phyloP scores from a whole-genome alignment of 2,888 invertebrate genomes.

The Andrena bicolor region DNA sequence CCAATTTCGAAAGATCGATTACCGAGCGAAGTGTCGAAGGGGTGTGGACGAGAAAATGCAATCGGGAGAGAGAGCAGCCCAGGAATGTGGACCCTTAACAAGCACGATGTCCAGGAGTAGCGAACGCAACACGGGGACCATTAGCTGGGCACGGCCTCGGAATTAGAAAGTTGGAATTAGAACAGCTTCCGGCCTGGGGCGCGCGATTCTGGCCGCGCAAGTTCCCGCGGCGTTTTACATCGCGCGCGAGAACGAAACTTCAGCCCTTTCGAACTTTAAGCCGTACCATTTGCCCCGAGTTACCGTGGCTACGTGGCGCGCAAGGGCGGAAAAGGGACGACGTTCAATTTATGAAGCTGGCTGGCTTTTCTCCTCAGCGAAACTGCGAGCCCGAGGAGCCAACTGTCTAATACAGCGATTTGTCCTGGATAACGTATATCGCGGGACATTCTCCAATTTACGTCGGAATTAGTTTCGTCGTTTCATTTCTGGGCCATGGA shows the following conservation, averaged over 20 bases:
- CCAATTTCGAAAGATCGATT: not conserved
- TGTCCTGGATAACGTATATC: constrained; percentile 26
- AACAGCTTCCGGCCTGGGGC: constrained; percentile 19
- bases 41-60: not conserved
- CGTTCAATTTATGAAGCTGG: constrained; percentile 46
- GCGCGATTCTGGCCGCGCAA: constrained; percentile 50
- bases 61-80: not conserved
- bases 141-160: constrained; percentile 44
- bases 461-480: constrained; percentile 30
- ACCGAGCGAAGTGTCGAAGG: not conserved
- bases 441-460: constrained; percentile 22
- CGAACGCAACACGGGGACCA: constrained; percentile 11
- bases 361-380: constrained; percentile 16
- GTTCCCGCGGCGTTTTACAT: constrained; percentile 58
- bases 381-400: constrained; percentile 35
- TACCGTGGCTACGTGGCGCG: constrained; percentile 27
- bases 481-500: not conserved
- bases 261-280: constrained; percentile 60
- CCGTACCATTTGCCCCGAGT: constrained; percentile 50
- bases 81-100: constrained; percentile 19
- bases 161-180: constrained; percentile 66
- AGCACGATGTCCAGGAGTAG: not conserved
- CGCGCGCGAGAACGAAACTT: constrained; percentile 54
- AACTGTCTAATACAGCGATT: constrained; percentile 12
- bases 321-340: constrained; percentile 3